These are phyloP conservation scores for Drosophila albomicans DNA, from an alignment of 1,140 invertebrate species.

Conservation along the genomic window DNA sequence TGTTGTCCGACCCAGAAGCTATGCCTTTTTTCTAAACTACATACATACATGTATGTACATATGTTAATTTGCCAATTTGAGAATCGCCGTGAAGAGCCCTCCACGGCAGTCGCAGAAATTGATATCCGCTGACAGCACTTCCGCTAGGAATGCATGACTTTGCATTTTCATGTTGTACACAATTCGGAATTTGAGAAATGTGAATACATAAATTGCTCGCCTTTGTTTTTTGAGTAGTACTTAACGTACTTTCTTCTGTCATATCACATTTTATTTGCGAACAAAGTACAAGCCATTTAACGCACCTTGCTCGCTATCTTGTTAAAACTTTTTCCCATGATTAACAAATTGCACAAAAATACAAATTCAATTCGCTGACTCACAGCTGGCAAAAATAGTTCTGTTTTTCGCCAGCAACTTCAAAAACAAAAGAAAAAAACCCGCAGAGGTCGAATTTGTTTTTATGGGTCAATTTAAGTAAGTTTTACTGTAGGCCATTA, in stretches of 20 bases:
- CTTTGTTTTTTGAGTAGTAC: no score
- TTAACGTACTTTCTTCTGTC: no score
- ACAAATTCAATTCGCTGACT: background rate
- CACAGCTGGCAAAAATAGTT: background rate
- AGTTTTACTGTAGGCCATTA: background rate
- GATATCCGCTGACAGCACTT: no score
- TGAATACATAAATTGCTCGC: no score
- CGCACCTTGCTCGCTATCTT: background rate
- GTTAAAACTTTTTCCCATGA: background rate
- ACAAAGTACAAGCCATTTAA: background rate
- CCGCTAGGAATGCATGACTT: no score
- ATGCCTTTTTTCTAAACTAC: constrained; percentile 24
- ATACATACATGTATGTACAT: no score
- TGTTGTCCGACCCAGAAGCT: constrained; percentile 43
- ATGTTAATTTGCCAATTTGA: no score
- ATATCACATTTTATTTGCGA: background rate
- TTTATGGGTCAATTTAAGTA: background rate
- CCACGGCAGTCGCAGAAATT: no score
- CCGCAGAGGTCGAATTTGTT: background rate
- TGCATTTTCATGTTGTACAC: no score
- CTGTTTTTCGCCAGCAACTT: background rate
- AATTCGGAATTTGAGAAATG: no score
- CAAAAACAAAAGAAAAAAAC: background rate
- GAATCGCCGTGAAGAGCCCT: no score
- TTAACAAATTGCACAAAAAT: background rate